A percentile compares a stretch with the other conserved stretches of the same genome.
Conservation (phyloP, 2,888 invertebrate species). For the Spialia ferax region DNA sequence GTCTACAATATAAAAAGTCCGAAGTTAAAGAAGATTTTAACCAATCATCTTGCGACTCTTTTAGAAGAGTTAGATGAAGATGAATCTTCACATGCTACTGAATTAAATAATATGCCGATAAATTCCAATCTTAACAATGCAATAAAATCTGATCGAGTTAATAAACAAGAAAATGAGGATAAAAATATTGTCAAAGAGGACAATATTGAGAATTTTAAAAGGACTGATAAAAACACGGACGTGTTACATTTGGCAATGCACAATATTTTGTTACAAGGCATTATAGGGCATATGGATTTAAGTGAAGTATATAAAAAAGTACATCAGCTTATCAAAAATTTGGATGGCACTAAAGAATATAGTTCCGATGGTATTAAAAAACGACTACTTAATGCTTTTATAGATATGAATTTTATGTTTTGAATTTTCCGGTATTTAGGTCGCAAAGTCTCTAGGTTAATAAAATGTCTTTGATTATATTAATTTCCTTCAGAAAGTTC, state of each 20-base stretch:
- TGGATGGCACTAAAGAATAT: constrained; percentile 9
- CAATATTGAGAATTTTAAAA: constrained; percentile 5
- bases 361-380: constrained; percentile 23
- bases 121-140: background rate
- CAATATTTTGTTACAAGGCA: constrained; percentile 66
- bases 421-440: too few species aligned
- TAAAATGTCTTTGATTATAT: too few species aligned
- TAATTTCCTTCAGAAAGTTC: too few species aligned
- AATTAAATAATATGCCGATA: background rate
- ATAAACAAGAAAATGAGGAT: background rate
- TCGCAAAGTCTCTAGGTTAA: too few species aligned
- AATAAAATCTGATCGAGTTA: background rate
- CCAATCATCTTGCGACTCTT: constrained; percentile 59
- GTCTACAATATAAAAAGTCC: constrained; percentile 61
- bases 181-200: background rate
- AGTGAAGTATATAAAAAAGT: constrained; percentile 56
- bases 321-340: constrained; percentile 44
- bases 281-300: constrained; percentile 65
- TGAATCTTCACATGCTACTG: constrained; percentile 44
- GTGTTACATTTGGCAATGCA: constrained; percentile 68
- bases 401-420: too few species aligned
- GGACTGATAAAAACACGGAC: constrained; percentile 48
- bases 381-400: too few species aligned
- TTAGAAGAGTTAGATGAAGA: constrained; percentile 67
- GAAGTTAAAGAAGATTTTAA: constrained; percentile 63